Base-by-base conservation (phyloP, 2,888 invertebrate genomes). In the Nebria brevicollis region DNA sequence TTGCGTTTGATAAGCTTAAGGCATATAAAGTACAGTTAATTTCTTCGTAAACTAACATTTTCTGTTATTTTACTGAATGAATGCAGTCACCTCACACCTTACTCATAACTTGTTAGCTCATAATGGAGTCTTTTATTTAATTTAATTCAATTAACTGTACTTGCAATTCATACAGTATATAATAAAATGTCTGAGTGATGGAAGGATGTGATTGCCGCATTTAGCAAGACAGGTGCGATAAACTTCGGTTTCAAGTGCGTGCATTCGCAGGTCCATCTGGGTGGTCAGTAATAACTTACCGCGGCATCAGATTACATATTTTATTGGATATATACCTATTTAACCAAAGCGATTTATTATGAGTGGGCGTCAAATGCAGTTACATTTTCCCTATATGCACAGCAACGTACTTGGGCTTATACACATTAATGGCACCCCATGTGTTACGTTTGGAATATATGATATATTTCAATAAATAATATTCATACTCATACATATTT, bases 241-340 rank as follows among this genome's bases (percentile, higher is more conserved):
- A 73, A 42, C 26, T 73, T 34, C 70, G 66, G n/a, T 76, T 34
- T 34, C 26, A 73, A 78, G 66, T 72, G 72, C 54, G 72, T 77
- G 72, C 54, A 43, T 77, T 54, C 68, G 72, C 26, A 10, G 15
- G 78, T 64, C 75, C 80, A 80, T 80, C 80, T 80, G 80, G 75
- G 80, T 80, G 80, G 80, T 68, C 80, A 70, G 74, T 75, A 80
- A 80, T 80, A 80, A 80, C 75, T 80, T 75, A 80, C 70, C 75
- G n/a, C 72, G 34, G 75, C 80, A 80, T 80, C 80, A 80, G 80
- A 80, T 80, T 80, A 75, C 80, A 72, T 75, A 80, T 80, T 80
- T 80, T 80, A 80, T 80, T 80, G 75, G 80, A 73, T 75, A 54
- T 80, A 20, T 75, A 42, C 42, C 64, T 80, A 75, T 70, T 80